Conservation (phyloP, 35 echinoderm and acorn worm genomes). For the Heliocidaris erythrogramma region DNA sequence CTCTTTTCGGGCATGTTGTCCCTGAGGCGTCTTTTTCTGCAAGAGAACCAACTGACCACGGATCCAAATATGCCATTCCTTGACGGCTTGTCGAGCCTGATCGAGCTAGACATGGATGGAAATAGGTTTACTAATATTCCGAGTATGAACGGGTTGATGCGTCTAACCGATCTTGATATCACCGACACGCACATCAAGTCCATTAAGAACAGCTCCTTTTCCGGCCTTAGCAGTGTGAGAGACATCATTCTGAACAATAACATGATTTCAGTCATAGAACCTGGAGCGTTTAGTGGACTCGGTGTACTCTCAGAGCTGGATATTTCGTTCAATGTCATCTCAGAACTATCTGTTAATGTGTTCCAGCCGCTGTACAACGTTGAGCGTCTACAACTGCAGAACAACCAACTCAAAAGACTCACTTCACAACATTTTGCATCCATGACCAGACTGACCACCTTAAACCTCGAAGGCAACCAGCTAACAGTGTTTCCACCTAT, state of each 20-base stretch:
- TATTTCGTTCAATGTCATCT: slow-evolving; percentile 70
- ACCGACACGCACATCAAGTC: slow-evolving; percentile 73
- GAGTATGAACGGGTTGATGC: slow-evolving; percentile 61
- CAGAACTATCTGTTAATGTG: slow-evolving; percentile 37
- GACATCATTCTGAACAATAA: slow-evolving; percentile 78
- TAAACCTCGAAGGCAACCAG: slow-evolving; percentile 70
- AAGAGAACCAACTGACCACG: slow-evolving; percentile 70
- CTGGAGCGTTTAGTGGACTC: slow-evolving; percentile 65
- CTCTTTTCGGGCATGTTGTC: slow-evolving; percentile 62
- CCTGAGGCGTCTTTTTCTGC: slow-evolving; percentile 63
- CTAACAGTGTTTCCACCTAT: slow-evolving; percentile 65
- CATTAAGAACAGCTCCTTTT: slow-evolving; percentile 77
- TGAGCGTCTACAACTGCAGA: slow-evolving; percentile 73
- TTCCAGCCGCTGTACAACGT: slow-evolving; percentile 59
- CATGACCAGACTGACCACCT: slow-evolving; percentile 42
- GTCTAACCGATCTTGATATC: slow-evolving; percentile 76
- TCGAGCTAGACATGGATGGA: slow-evolving; percentile 86
- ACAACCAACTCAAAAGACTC: slow-evolving; percentile 65
- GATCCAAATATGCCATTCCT: slow-evolving; percentile 67
- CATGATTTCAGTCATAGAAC: slow-evolving; percentile 67
- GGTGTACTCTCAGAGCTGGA: slow-evolving; percentile 60
- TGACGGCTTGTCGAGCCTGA: slow-evolving; percentile 46
- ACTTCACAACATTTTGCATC: slow-evolving; percentile 58
- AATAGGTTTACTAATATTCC: slow-evolving; percentile 81
- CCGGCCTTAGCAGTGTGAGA: slow-evolving; percentile 50